phyloP scores from a whole-genome alignment of 2,888 invertebrate species.

The Chrysolina oricalcia region DNA sequence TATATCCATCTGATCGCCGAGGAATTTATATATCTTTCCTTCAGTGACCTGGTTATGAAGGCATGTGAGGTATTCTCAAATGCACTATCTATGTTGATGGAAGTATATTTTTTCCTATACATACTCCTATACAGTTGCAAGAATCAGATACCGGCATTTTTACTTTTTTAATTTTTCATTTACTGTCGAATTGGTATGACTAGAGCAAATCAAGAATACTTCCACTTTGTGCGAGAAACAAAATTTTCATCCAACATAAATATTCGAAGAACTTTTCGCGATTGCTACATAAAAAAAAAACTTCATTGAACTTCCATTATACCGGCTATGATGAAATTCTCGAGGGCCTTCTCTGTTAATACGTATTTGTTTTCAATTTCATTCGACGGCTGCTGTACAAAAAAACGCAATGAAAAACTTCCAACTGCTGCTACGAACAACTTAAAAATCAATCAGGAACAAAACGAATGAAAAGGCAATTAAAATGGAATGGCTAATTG shows the following conservation, averaged over 20 bases:
- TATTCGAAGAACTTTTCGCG: background rate
- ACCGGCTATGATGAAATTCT: slow-evolving; percentile 16
- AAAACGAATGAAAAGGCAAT: slow-evolving; percentile 3
- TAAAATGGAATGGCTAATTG: slow-evolving; percentile 21
- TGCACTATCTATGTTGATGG: too few species aligned
- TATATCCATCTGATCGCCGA: too few species aligned
- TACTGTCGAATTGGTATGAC: too few species aligned
- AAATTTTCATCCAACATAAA: background rate
- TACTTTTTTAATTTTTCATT: too few species aligned
- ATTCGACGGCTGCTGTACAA: slow-evolving; percentile 20
- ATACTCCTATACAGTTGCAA: too few species aligned
- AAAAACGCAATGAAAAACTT: slow-evolving; percentile 17
- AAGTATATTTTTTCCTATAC: too few species aligned
- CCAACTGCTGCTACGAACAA: slow-evolving; percentile 16
- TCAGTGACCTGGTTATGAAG: too few species aligned
- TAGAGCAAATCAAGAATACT: background rate
- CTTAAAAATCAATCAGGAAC: slow-evolving; percentile 20
- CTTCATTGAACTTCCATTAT: slow-evolving; percentile 21
- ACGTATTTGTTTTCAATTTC: slow-evolving; percentile 31
- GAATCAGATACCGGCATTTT: too few species aligned
- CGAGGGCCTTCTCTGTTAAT: slow-evolving; percentile 18
- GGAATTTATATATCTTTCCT: too few species aligned
- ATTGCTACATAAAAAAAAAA: slow-evolving; percentile 11
- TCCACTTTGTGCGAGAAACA: background rate
- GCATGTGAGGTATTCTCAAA: too few species aligned